Percentiles rank a stretch among this genome's conserved stretches.
Evolutionary conservation across 2,888 invertebrate genomes (phyloP).

Genomic region (Calliphora vomitoria): DNA sequence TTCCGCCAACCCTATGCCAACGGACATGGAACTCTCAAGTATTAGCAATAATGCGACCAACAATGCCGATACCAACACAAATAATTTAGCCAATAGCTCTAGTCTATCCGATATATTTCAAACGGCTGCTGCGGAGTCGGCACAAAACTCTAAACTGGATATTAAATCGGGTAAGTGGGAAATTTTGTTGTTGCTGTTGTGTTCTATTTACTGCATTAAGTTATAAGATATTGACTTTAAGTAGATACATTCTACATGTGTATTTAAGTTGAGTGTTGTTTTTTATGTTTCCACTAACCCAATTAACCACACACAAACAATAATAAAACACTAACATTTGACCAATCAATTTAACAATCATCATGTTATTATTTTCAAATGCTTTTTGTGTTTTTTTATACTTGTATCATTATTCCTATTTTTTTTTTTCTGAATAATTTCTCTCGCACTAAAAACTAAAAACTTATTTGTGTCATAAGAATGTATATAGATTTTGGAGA

Average conservation of each 20-base stretch:
- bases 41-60: conserved; percentile 48
- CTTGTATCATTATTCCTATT: not conserved
- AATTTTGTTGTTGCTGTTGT: not conserved
- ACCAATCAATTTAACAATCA: not conserved
- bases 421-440: conserved; percentile 9
- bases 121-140: conserved; percentile 53
- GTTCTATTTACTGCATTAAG: not conserved
- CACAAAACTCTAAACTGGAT: conserved; percentile 75
- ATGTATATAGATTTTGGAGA: not conserved
- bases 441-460: conserved; percentile 5
- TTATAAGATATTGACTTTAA: not conserved
- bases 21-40: conserved; percentile 57
- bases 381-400: not conserved
- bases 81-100: conserved; percentile 61
- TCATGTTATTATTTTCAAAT: conserved; percentile 9
- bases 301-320: conserved; percentile 36
- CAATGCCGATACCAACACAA: conserved; percentile 52
- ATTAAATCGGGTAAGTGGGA: conserved; percentile 80
- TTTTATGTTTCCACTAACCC: conserved; percentile 54
- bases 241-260: not conserved
- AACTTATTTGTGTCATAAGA: not conserved
- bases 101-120: conserved; percentile 70
- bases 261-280: conserved; percentile 49
- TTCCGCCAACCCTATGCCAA: conserved; percentile 61
- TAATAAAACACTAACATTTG: not conserved